phyloP scores from a whole-genome alignment of 2,113 vertebrate genomes.

The Sylvietta virens region DNA sequence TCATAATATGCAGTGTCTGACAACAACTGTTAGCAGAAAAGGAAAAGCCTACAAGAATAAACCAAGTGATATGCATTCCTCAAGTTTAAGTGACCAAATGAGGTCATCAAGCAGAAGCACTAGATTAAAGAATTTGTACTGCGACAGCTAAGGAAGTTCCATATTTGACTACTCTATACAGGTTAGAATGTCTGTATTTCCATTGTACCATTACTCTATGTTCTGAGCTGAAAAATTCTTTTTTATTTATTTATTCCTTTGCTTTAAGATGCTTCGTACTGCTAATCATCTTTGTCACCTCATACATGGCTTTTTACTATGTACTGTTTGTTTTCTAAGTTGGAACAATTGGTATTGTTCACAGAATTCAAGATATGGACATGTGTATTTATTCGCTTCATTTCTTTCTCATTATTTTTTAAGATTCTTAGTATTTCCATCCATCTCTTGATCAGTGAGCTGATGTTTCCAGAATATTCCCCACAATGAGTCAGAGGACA shows the following conservation, averaged over 20 bases:
- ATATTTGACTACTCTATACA: not conserved
- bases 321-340: not conserved
- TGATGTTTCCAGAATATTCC: not conserved
- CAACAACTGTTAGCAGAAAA: not conserved
- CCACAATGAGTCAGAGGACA: not conserved
- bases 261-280: not conserved
- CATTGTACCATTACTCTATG: not conserved
- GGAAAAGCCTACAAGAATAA: not conserved
- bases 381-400: not conserved
- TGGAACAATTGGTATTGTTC: not conserved
- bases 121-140: not conserved
- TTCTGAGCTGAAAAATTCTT: not conserved
- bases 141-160: not conserved
- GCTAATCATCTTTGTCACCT: not conserved
- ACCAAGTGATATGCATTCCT: not conserved
- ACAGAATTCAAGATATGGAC: not conserved
- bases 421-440: not conserved
- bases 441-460: not conserved
- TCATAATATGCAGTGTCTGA: not conserved
- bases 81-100: not conserved
- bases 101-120: not conserved
- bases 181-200: not conserved
- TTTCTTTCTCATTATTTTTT: not conserved
- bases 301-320: not conserved
- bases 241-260: not conserved